Evolutionary conservation across 2,888 invertebrate species (phyloP).

Genomic region (Leucophora obtusa): DNA sequence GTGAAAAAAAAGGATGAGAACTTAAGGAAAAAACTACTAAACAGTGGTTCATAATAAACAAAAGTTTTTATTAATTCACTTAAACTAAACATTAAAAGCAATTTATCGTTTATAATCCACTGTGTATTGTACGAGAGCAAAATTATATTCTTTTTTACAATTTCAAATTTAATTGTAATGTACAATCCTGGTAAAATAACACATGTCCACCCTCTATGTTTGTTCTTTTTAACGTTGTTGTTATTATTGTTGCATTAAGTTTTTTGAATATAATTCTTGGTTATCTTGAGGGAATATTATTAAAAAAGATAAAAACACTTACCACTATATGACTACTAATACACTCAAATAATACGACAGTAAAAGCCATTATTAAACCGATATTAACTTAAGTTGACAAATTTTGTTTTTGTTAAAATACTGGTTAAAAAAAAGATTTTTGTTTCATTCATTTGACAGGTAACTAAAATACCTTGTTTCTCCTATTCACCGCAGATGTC

Average conservation of each 20-base stretch:
- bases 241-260: not conserved
- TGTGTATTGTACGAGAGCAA: not conserved
- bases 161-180: conserved; percentile 59
- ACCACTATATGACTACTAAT: not conserved
- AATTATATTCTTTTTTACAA: conserved; percentile 14
- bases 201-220: conserved; percentile 61
- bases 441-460: too few relatives aligned
- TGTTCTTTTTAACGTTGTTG: conserved; percentile 17
- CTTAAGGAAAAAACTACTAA: not conserved
- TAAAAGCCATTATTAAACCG: too few relatives aligned
- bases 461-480: too few relatives aligned
- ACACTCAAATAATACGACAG: not conserved
- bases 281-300: conserved; percentile 2
- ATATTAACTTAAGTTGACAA: too few relatives aligned
- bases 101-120: too few relatives aligned
- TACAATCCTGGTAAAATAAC: conserved; percentile 48
- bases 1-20: conserved; percentile 17
- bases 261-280: conserved; percentile 43
- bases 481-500: too few relatives aligned
- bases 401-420: too few relatives aligned
- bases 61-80: not conserved
- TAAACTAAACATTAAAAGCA: not conserved
- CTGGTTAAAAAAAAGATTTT: too few relatives aligned
- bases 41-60: not conserved
- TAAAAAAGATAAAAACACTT: conserved; percentile 1